These are phyloP conservation scores for Hydriomena furcata DNA, from an alignment of 2,888 invertebrate species.

Conservation along the genomic window DNA sequence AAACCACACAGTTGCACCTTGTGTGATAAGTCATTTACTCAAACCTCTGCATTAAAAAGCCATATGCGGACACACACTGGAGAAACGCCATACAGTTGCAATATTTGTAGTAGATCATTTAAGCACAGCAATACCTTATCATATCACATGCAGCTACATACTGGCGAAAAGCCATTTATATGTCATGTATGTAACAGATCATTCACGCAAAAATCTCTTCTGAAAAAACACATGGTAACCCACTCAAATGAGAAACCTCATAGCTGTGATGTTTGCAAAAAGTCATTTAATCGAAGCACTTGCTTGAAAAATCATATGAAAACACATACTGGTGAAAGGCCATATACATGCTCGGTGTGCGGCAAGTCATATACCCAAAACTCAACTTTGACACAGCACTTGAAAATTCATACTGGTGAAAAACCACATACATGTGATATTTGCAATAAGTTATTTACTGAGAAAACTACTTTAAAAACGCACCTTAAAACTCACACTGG, in stretches of 20 bases:
- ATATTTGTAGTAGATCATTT: constrained; percentile 17
- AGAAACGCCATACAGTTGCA: constrained; percentile 18
- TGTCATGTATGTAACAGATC: constrained; percentile 18
- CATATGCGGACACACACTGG: constrained; percentile 23
- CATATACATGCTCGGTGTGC: constrained; percentile 11
- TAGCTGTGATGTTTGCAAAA: constrained; percentile 15
- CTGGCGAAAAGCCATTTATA: constrained; percentile 17
- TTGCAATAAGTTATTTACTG: constrained; percentile 16
- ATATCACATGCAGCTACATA: constrained; percentile 15
- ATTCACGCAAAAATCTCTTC: constrained; percentile 14
- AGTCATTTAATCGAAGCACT: constrained; percentile 19
- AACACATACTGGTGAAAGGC: constrained; percentile 15
- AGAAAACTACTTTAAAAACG: constrained; percentile 14
- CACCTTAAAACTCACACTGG: constrained; percentile 12
- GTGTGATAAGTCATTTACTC: constrained; percentile 17
- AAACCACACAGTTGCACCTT: constrained; percentile 16
- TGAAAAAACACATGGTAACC: constrained; percentile 18
- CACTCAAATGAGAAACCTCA: constrained; percentile 20
- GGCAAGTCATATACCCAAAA: constrained; percentile 16
- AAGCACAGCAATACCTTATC: constrained; percentile 14
- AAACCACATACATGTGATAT: constrained; percentile 11
- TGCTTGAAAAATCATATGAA: constrained; percentile 19
- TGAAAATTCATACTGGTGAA: constrained; percentile 12
- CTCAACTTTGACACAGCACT: constrained; percentile 14
- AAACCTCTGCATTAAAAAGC: constrained; percentile 14